Base-by-base conservation (phyloP, 2,113 vertebrate species). In the Neoarius graeffei region DNA sequence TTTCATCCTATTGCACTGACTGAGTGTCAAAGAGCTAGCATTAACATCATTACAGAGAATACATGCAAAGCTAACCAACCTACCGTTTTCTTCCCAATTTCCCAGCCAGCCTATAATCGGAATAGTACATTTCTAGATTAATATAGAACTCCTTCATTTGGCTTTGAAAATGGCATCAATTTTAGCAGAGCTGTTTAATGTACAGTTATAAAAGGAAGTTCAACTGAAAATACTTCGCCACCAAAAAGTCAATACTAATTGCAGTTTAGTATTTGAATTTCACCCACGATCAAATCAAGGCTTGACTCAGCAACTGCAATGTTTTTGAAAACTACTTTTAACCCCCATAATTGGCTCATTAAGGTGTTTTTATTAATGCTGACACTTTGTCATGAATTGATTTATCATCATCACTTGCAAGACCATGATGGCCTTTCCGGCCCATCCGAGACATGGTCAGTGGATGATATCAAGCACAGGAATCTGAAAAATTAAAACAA, bases 401-500 rank as follows among this genome's bases (percentile, higher is more conserved):
- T 66, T 67, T 42, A 4, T 66, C 85, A 90, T 89, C 85, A 88
- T 92, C 86, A 84, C 87, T 80, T 77, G 82, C 85, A 88, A 85
- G 64, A 90, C 77, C 88, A 88, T 87, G 84, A 88, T 57, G 62
- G 84, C 91, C 86, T 19, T 25, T 88, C 91, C 85, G 60, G 71
- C 50, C 84, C 56, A 59, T 88, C 85, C 73, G 85, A 81, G 30
- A 88, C 87, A 89, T 92, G 95, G 95, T 97, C 97, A 97, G 97
- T 96, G 96, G 96, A 97, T 95, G 86, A 91, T 92, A 93, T 95
- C 95, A 95, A 95, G 94, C 93, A 92, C 92, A 93, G 92, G 74
- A 84, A 56, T 88, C 84, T 79, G 69, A 82, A 56, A 30, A 59
- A 73, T 4, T 13, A 69, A 52, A 11, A 54, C 17, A 86, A 54